Conservation (phyloP, 2,888 invertebrate genomes). For the Hermaeophaga mercurialis region DNA sequence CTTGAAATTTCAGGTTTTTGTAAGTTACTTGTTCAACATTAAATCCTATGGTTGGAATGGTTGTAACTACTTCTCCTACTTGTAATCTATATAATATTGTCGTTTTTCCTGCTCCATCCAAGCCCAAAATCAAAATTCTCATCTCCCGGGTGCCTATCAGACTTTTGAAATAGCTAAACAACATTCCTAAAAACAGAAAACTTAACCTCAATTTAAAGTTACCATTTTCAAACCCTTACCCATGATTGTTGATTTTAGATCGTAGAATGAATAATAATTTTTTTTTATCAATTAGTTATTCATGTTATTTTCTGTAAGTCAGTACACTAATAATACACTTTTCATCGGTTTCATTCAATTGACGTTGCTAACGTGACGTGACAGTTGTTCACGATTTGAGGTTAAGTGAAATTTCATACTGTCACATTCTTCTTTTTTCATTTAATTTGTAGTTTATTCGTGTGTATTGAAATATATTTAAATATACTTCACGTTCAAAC, state of each 20-base stretch:
- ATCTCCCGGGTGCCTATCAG: constrained; percentile 96
- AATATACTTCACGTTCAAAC: too few relatives aligned
- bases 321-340: constrained; percentile 3
- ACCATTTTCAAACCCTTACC: constrained; percentile 7
- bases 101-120: constrained; percentile 99
- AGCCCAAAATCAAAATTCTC: constrained; percentile 95
- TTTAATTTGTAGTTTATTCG: too few relatives aligned
- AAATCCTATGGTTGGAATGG: constrained; percentile 98
- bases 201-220: constrained; percentile 19
- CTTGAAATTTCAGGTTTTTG: constrained; percentile 99
- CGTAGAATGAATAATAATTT: background rate
- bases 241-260: constrained; percentile 7
- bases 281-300: constrained; percentile 17
- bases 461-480: too few relatives aligned
- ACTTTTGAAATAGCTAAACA: constrained; percentile 95
- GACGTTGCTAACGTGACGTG: constrained; percentile 16
- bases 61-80: constrained; percentile 98
- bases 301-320: constrained; percentile 18
- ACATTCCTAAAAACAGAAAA: constrained; percentile 70
- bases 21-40: constrained; percentile 99
- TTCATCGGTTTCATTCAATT: constrained; percentile 18
- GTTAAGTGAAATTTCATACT: too few relatives aligned
- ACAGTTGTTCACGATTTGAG: background rate
- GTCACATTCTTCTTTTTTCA: too few relatives aligned
- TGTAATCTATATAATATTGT: constrained; percentile 97